Percentiles rank a stretch among this genome's conserved stretches.
These are phyloP conservation scores for Erynnis tages DNA, from an alignment of 2,888 invertebrate species.

Conservation along the genomic window DNA sequence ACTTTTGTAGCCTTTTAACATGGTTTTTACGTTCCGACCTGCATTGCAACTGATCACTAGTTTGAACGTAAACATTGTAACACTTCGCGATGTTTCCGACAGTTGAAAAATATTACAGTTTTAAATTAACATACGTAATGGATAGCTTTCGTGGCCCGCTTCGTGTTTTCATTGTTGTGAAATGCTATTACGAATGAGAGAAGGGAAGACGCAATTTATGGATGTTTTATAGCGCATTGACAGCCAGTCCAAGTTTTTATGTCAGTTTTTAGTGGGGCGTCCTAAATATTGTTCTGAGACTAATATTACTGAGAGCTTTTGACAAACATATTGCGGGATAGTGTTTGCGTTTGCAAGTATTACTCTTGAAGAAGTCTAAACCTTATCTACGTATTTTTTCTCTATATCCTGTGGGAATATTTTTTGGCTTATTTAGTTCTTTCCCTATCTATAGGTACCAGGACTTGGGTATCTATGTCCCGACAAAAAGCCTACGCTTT, in stretches of 20 bases:
- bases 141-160: slow-evolving; percentile 19
- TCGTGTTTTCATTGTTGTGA: slow-evolving; percentile 26
- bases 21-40: slow-evolving; percentile 6
- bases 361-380: too few species aligned
- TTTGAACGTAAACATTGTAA: slow-evolving; percentile 23
- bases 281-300: slow-evolving; percentile 17
- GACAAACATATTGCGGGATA: slow-evolving; percentile 1
- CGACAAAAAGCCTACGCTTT: too few species aligned
- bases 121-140: slow-evolving; percentile 21
- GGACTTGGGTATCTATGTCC: too few species aligned
- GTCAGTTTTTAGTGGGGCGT: slow-evolving; percentile 9
- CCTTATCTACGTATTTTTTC: too few species aligned
- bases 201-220: slow-evolving; percentile 16
- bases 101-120: slow-evolving; percentile 26
- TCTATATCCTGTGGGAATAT: too few species aligned
- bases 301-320: slow-evolving; percentile 14
- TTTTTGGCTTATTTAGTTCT: too few species aligned
- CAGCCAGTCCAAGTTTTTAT: slow-evolving; percentile 17
- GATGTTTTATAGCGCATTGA: slow-evolving; percentile 24
- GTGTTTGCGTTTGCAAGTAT: not conserved
- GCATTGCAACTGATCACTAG: slow-evolving; percentile 14
- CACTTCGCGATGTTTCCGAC: slow-evolving; percentile 23
- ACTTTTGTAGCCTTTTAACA: slow-evolving; percentile 17
- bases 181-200: slow-evolving; percentile 8
- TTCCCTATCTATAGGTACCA: too few species aligned